A percentile compares a stretch with the other conserved stretches of the same genome.
These are phyloP conservation scores for Pipistrellus pipistrellus DNA, from an alignment of 2,797 vertebrate genomes.

Conservation along the genomic window DNA sequence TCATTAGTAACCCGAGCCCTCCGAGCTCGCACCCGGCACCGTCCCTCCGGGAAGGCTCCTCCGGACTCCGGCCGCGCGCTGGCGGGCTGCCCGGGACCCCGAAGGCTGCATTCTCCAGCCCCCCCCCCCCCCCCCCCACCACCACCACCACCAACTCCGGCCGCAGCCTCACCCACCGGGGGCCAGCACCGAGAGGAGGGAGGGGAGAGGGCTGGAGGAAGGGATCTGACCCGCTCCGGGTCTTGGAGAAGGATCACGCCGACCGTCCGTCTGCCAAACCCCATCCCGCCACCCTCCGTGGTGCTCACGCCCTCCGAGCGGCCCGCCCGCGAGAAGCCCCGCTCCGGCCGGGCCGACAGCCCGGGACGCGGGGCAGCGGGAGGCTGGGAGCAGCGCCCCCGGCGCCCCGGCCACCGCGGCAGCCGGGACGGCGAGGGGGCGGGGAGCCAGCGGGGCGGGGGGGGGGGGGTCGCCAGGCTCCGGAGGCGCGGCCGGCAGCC, in stretches of 20 bases:
- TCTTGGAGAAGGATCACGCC: background rate
- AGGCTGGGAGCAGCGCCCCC: background rate
- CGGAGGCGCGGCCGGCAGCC: constrained; percentile 71
- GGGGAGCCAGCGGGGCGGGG: constrained; percentile 48
- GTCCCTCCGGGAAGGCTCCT: background rate
- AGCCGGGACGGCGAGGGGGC: constrained; percentile 53
- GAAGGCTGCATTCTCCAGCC: background rate
- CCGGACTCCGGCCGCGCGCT: background rate
- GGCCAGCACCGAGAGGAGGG: background rate
- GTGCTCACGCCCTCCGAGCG: constrained; percentile 29
- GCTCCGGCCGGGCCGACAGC: background rate
- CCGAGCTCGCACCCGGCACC: background rate
- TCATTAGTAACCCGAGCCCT: constrained; percentile 59
- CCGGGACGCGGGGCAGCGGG: background rate
- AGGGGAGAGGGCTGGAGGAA: background rate
- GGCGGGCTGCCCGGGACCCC: background rate
- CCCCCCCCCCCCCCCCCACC: background rate
- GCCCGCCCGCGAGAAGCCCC: background rate
- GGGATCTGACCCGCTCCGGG: background rate
- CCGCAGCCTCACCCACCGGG: background rate
- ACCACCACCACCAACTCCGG: constrained; percentile 56
- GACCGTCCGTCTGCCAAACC: background rate
- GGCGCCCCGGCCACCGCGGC: background rate
- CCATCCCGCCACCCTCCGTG: background rate
- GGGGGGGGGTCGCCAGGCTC: constrained; percentile 63